A percentile compares a stretch with the other conserved stretches of the same genome.
phyloP scores from a whole-genome alignment of 1,140 invertebrate genomes.

The Grapholita molesta region DNA sequence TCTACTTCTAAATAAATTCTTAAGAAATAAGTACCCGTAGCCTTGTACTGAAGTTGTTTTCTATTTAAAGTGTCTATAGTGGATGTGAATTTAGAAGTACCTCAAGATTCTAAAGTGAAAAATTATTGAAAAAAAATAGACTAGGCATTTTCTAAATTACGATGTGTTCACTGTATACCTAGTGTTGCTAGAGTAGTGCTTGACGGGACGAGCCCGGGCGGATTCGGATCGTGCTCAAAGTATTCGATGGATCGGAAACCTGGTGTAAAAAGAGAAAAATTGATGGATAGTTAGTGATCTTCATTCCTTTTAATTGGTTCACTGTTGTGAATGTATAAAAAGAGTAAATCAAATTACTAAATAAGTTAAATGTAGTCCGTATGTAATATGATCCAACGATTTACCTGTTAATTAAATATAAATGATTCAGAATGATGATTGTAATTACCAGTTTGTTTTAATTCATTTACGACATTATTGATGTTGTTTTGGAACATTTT shows the following conservation, averaged over 20 bases:
- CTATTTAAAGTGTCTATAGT: slow-evolving; percentile 8
- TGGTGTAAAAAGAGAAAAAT: slow-evolving; percentile 11
- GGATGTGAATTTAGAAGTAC: slow-evolving; percentile 10
- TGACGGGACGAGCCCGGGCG: slow-evolving; percentile 37
- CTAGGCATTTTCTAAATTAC: slow-evolving; percentile 42
- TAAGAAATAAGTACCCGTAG: slow-evolving; percentile 20
- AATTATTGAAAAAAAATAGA: slow-evolving; percentile 24
- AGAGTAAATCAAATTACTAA: neutral
- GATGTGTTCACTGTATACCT: slow-evolving; percentile 72
- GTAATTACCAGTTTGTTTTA: neutral
- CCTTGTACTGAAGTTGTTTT: slow-evolving; percentile 18
- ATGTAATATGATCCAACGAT: neutral
- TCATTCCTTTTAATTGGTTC: neutral
- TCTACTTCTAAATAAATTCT: slow-evolving; percentile 11
- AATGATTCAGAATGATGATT: neutral
- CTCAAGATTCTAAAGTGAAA: slow-evolving; percentile 28
- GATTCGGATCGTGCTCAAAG: slow-evolving; percentile 54
- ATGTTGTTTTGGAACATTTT: slow-evolving; percentile 5
- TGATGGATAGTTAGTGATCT: neutral
- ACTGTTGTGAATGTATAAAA: neutral
- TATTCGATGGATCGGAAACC: neutral
- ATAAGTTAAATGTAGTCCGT: neutral
- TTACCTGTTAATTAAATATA: neutral
- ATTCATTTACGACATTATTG: neutral
- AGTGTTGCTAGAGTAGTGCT: slow-evolving; percentile 66